Evolutionary conservation across 2,113 vertebrate species (phyloP).

Genomic region (Rattus rattus): DNA sequence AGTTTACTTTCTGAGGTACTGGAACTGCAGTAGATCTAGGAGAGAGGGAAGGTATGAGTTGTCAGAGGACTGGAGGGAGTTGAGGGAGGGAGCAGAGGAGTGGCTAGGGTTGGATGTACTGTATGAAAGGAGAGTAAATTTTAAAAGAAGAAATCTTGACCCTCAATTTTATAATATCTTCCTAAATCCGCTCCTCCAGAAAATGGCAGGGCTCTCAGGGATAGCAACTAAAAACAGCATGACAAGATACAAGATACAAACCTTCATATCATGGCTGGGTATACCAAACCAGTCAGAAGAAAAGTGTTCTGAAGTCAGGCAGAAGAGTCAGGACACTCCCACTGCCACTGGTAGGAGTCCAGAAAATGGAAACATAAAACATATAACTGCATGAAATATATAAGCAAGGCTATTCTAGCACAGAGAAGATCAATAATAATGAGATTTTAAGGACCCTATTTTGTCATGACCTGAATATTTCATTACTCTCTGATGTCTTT

Average conservation of each 20-base stretch:
- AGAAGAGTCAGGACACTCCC: no score
- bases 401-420: not conserved
- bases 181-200: no score
- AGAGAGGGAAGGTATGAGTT: not conserved
- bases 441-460: no score
- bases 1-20: not conserved
- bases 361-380: not conserved
- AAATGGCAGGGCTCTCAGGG: no score
- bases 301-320: no score
- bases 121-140: not conserved
- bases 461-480: not conserved
- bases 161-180: not conserved
- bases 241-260: no score
- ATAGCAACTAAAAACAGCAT: no score
- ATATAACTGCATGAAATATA: not conserved
- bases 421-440: not conserved
- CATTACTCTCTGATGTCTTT: not conserved
- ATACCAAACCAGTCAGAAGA: no score
- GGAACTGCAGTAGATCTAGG: not conserved
- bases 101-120: not conserved
- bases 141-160: not conserved
- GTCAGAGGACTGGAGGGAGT: not conserved
- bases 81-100: no score
- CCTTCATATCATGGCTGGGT: no score
- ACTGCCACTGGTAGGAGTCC: no score